phyloP scores from a whole-genome alignment of 2,888 invertebrate species.

The Esperia sulphurella region DNA sequence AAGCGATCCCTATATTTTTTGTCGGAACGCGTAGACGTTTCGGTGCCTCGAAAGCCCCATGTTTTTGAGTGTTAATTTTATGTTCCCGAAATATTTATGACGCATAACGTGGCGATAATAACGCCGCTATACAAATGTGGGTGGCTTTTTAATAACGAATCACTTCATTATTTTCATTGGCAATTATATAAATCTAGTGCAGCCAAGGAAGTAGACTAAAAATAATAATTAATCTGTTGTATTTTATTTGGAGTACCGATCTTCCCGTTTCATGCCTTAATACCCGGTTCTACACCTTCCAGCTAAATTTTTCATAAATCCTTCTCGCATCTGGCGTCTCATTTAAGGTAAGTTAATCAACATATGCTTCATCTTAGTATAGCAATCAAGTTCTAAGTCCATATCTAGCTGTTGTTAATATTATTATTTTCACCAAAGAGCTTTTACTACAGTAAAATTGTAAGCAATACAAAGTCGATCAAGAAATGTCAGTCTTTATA shows the following conservation, averaged over 20 bases:
- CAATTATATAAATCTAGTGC: background rate
- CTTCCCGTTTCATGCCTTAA: no score
- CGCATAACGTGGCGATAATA: slow-evolving; percentile 75
- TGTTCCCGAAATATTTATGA: slow-evolving; percentile 79
- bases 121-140: slow-evolving; percentile 74
- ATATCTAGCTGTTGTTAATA: no score
- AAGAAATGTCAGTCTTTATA: slow-evolving; percentile 2
- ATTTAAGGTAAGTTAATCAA: no score
- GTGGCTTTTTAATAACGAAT: slow-evolving; percentile 70
- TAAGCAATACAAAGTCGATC: slow-evolving; percentile 4
- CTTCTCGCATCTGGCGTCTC: no score
- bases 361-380: no score
- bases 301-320: no score
- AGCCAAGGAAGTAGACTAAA: no score
- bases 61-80: slow-evolving; percentile 79
- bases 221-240: no score
- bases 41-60: slow-evolving; percentile 74
- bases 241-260: no score
- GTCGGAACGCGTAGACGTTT: slow-evolving; percentile 67
- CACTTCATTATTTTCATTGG: slow-evolving; percentile 58
- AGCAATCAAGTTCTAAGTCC: no score
- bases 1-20: slow-evolving; percentile 69
- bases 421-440: no score
- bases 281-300: no score
- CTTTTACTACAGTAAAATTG: background rate